Percentiles rank a stretch among this genome's conserved stretches.
These are phyloP conservation scores for Eurytoma californica DNA, from an alignment of 2,888 invertebrate genomes.

Conservation along the genomic window DNA sequence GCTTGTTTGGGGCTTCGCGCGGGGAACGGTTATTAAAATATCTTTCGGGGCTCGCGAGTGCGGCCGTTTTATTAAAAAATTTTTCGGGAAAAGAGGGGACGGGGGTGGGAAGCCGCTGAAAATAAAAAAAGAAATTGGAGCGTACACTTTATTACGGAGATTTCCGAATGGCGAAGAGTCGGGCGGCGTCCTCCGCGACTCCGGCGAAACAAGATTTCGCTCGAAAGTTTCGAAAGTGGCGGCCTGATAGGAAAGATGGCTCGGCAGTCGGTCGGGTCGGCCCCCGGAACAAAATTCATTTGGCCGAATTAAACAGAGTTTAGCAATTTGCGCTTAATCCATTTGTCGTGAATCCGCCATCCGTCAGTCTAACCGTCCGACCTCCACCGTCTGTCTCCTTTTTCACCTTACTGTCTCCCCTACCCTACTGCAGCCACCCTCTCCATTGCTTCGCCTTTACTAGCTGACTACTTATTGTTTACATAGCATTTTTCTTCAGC, in stretches of 20 bases:
- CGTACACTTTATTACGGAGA: constrained; percentile 21
- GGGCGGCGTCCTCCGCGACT: neutral
- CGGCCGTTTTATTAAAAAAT: no score
- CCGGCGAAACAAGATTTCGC: constrained; percentile 61
- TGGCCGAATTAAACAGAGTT: constrained; percentile 72
- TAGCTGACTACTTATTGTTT: constrained; percentile 1
- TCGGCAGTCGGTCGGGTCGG: constrained; percentile 43
- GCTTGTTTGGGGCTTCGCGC: no score
- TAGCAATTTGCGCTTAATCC: constrained; percentile 72
- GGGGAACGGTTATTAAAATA: no score
- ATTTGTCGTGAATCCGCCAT: constrained; percentile 69
- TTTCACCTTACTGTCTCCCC: constrained; percentile 49
- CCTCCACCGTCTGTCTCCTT: constrained; percentile 45
- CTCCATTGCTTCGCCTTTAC: constrained; percentile 22
- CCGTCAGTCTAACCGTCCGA: constrained; percentile 58
- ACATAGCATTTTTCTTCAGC: neutral
- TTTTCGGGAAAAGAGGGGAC: no score
- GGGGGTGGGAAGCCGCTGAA: no score
- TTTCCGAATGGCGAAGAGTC: constrained; percentile 21
- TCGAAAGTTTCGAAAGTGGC: constrained; percentile 57
- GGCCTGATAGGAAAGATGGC: constrained; percentile 3
- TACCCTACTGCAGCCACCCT: constrained; percentile 18
- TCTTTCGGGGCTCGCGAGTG: no score
- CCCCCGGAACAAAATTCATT: constrained; percentile 68
- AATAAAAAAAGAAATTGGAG: neutral